Percentiles rank a stretch among this genome's conserved stretches.
phyloP scores from a whole-genome alignment of 2,888 invertebrate genomes.

The Drosophila hamatofila region DNA sequence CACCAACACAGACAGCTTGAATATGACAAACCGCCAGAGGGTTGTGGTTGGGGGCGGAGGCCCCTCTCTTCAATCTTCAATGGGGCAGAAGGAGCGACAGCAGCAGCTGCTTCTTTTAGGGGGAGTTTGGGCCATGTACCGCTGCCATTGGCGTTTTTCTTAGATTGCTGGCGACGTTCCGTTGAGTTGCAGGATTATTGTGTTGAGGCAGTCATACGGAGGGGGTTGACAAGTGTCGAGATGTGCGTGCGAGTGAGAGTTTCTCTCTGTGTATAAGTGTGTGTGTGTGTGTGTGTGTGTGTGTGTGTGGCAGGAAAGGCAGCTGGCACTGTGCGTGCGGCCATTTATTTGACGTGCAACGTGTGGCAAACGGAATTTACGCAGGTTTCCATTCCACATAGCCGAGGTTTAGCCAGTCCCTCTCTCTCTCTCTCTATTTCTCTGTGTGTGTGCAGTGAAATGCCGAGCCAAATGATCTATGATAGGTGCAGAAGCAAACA shows the following conservation, averaged over 20 bases:
- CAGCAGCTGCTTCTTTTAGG: slow-evolving; percentile 68
- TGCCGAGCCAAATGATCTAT: slow-evolving; percentile 59
- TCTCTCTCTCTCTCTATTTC: background rate
- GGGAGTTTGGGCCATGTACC: slow-evolving; percentile 30
- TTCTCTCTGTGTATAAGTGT: background rate
- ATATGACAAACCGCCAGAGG: slow-evolving; percentile 68
- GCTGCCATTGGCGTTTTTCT: slow-evolving; percentile 69
- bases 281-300: slow-evolving; percentile 3
- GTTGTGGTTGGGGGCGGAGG: background rate
- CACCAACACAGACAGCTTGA: slow-evolving; percentile 47
- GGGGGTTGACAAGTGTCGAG: slow-evolving; percentile 23
- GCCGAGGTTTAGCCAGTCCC: slow-evolving; percentile 41
- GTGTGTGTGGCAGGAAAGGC: slow-evolving; percentile 10
- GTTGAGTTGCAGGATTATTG: slow-evolving; percentile 78
- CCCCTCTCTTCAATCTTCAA: background rate
- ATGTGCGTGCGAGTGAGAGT: slow-evolving; percentile 10
- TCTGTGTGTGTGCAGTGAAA: slow-evolving; percentile 25
- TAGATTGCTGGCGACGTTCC: slow-evolving; percentile 73
- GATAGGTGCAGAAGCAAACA: slow-evolving; percentile 50
- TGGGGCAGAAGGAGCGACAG: slow-evolving; percentile 55
- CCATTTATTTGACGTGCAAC: slow-evolving; percentile 80
- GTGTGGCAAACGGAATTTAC: slow-evolving; percentile 77
- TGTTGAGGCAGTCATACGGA: slow-evolving; percentile 61
- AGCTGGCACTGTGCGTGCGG: slow-evolving; percentile 57
- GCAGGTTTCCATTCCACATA: slow-evolving; percentile 52